Evolutionary conservation across 2,113 vertebrate genomes (phyloP), one percentile per base, ranked within the genome.

Genomic region (Odontesthes bonariensis): DNA sequence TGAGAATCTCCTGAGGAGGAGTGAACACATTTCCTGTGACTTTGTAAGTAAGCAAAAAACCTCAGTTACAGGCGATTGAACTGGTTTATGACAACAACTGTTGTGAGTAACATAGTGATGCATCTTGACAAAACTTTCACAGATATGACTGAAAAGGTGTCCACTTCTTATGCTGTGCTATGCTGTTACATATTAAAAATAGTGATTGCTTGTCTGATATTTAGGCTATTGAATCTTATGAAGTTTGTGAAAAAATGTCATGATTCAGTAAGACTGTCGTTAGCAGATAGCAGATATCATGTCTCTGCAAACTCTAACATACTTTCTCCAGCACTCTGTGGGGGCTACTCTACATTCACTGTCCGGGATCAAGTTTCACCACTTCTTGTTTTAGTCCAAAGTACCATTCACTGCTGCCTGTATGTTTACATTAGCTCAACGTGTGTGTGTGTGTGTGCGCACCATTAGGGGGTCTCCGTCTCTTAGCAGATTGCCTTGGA

Each of bases 341-440:
- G 74, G 85, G 86, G 47, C 65, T 82, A 79, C 60, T 38, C 73
- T 79, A 73, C 75, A 66, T 76, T 79, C 56, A 69, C 57, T 62
- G 46, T 61, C 62, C 16, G 12, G 78, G 73, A 1, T 92, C 86
- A 58, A 60, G 69, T 92, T 92, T 89, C 89, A 91, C 65, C 63
- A 22, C 58, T 55, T 74, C 53, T 75, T 82, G 67, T 73, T 75
- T 79, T 75, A 54, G 27, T 62, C 69, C 52, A 75, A 65, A 68
- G 49, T 71, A 61, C 73, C 69, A 74, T 3, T 5, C 52, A 44
- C 64, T 12, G 38, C 27, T 7, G 42, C 44, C 17, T 54, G 46
- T 68, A 56, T 72, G 33, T 71, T 81, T 81, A 58, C 70, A 74
- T 67, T 68, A 77, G 51, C 56, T 31, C 6, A 57, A 54, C 62